Conservation (phyloP, 2,797 vertebrate species). For the Anguilla pacifica region DNA sequence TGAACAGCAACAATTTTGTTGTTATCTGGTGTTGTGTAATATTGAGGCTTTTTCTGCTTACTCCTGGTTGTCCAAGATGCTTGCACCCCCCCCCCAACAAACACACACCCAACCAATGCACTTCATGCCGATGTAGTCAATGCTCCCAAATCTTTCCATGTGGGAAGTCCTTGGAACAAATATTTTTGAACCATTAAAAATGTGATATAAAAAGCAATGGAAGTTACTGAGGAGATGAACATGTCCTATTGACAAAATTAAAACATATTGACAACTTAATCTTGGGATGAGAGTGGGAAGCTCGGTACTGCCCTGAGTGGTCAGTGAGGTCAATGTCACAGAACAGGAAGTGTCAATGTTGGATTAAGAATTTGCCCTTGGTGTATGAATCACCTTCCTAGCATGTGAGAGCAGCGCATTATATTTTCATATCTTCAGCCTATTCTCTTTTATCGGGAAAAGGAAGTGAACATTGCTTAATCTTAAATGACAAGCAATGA, state of each 20-base stretch:
- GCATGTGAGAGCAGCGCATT: background rate
- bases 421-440: background rate
- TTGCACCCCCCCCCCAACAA: background rate
- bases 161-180: background rate
- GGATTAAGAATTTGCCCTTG: constrained; percentile 4
- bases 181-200: background rate
- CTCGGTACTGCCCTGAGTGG: constrained; percentile 7
- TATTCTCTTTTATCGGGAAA: background rate
- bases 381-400: background rate
- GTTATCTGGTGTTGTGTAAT: too few relatives aligned
- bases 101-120: background rate
- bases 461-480: background rate
- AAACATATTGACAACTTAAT: constrained; percentile 24
- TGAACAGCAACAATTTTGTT: too few relatives aligned
- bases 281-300: background rate
- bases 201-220: background rate
- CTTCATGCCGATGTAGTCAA: background rate
- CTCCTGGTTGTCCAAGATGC: background rate
- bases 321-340: constrained; percentile 12
- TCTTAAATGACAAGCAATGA: background rate
- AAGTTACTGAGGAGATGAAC: background rate
- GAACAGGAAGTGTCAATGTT: background rate
- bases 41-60: too few relatives aligned
- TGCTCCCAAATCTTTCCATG: background rate
- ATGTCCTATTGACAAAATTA: constrained; percentile 5